Evolutionary conservation across 2,797 vertebrate species (phyloP).

Genomic region (Picus viridis): DNA sequence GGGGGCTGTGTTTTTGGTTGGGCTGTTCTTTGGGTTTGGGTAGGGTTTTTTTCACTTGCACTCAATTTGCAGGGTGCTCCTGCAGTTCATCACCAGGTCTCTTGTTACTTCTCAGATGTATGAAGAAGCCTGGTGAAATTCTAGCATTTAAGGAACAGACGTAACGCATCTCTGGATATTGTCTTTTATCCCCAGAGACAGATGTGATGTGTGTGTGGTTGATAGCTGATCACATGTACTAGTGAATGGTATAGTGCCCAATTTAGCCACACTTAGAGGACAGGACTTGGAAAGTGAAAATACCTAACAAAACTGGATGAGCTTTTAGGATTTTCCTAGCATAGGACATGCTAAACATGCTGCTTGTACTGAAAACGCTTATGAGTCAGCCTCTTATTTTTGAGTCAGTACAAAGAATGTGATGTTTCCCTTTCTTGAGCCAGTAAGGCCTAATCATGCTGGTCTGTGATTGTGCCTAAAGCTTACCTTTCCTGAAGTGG

Average conservation of each 20-base stretch:
- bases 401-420: not conserved
- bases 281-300: not conserved
- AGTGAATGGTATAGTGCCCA: not conserved
- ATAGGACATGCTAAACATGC: not conserved
- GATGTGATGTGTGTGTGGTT: not conserved
- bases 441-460: not conserved
- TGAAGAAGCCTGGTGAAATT: not conserved
- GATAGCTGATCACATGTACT: not conserved
- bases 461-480: not conserved
- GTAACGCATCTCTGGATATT: not conserved
- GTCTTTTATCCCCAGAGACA: not conserved
- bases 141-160: not conserved
- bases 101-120: not conserved
- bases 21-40: too few relatives aligned
- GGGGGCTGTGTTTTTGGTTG: not conserved
- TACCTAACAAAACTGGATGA: not conserved
- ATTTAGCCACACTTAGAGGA: not conserved
- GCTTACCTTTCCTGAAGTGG: not conserved
- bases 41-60: not conserved
- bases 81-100: not conserved
- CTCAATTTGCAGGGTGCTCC: not conserved
- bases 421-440: not conserved
- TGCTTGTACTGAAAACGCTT: not conserved
- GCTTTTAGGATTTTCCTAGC: not conserved
- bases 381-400: not conserved